Percentiles rank a stretch among this genome's conserved stretches.
These are phyloP conservation scores for Gadus macrocephalus DNA, from an alignment of 2,113 vertebrate species.

Conservation along the genomic window DNA sequence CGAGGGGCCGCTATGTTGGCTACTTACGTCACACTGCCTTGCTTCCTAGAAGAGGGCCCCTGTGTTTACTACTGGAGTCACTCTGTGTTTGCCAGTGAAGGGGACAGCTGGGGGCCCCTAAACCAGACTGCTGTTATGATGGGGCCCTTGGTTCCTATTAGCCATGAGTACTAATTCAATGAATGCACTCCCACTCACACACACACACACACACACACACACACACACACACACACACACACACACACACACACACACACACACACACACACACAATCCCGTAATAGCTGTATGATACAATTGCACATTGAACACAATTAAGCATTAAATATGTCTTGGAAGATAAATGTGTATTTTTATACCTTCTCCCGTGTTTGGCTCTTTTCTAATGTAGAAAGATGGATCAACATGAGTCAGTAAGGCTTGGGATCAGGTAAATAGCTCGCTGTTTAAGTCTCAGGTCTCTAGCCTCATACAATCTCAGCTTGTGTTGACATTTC, in stretches of 20 bases:
- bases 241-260: constrained; percentile 17
- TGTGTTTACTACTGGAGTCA: constrained; percentile 45
- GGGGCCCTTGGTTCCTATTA: constrained; percentile 55
- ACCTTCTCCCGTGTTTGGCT: too few relatives aligned
- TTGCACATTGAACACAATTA: too few relatives aligned
- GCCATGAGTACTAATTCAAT: constrained; percentile 60
- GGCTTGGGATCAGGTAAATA: too few relatives aligned
- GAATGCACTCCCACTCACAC: constrained; percentile 34
- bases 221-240: constrained; percentile 26
- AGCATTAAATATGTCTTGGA: too few relatives aligned
- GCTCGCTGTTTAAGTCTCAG: too few relatives aligned
- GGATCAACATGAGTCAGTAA: too few relatives aligned
- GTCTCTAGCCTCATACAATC: too few relatives aligned
- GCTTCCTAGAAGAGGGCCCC: neutral
- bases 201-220: neutral
- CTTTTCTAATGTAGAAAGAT: too few relatives aligned
- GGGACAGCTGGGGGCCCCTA: constrained; percentile 19
- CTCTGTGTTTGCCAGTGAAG: constrained; percentile 45
- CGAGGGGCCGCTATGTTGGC: too few relatives aligned
- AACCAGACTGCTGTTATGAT: constrained; percentile 63
- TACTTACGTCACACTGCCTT: neutral
- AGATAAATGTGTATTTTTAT: too few relatives aligned
- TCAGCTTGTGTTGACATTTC: too few relatives aligned
- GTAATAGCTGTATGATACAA: too few relatives aligned
- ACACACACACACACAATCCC: constrained; percentile 9